Evolutionary conservation across 2,113 vertebrate species (phyloP), one percentile per base, ranked within the genome.

Genomic region (Naja naja): DNA sequence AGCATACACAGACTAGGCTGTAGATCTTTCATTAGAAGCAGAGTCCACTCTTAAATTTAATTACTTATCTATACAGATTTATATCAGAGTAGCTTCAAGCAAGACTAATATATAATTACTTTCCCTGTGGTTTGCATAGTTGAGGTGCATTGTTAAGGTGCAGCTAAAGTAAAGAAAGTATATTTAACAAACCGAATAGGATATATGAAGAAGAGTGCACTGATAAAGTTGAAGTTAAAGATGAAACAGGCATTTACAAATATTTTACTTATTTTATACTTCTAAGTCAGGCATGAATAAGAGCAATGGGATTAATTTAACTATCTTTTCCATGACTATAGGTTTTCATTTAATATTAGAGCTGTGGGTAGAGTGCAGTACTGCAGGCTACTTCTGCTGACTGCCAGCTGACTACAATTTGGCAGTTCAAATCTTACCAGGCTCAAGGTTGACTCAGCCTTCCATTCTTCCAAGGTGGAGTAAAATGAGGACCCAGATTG

Each of bases 51-150:
- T 98, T 98, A 98, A 97, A 97, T 98, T 97, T 98, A 98, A 98
- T 98, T 97, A 98, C 97, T 97, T 98, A 97, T 97, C 96, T 96
- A 92, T 97, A 97, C 97, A 97, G 97, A 97, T 97, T 98, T 98
- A 98, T 97, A 98, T 97, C 97, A 97, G 97, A 97, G 96, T 1
- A 95, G 97, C 97, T 97, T 97, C 97, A 98, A 98, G 97, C 93
- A 96, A 97, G 97, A 97, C 97, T 93, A 95, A 97, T 94, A 97
- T 97, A 97, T 98, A 98, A 98, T 98, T 98, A 98, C 97, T 97
- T 98, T 95, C 97, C 98, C 96, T 96, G 97, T 91, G 94, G 97
- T 97, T 98, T 96, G 96, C 96, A 96, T 97, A 94, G 97, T 95
- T 97, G 95, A 97, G 96, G 97, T 97, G 92, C 95, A 93, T 96